Evolutionary conservation across 1,140 invertebrate genomes (phyloP), one percentile per base, ranked within the genome.

Genomic region (Acyrthosiphon pisum): DNA sequence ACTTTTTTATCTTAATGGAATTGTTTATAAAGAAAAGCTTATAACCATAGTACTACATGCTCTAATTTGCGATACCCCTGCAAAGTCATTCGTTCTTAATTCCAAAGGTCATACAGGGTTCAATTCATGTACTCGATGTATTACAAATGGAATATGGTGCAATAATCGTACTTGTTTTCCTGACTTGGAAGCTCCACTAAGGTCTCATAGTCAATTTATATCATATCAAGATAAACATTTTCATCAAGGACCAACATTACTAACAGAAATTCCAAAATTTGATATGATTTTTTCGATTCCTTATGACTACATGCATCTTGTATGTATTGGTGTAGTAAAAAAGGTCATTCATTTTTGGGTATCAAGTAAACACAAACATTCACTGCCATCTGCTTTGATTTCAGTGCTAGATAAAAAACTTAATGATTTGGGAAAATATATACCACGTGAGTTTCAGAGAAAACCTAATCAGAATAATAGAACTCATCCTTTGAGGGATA

Each of bases 111-210:
- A 86, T 46, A 86, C 84, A 44, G 41, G 41, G 37, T 26, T 26
- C 6, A 86, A 86, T 86, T 86, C 84, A 41, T 86, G 84, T 86
- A 46, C 23, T 86, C 37, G 44, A 26, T 86, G 84, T 86, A 44
- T 44, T 44, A 46, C 44, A 26, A 46, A 26, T 26, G 84, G 84
- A 44, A 46, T 86, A 46, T 86, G 41, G 84, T 86, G 18, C 18
- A 86, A 86, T 86, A 41, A 86, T 86, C 37, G 83, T 26, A 86
- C 44, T 86, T 46, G 44, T 46, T 86, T 86, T 86, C 44, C 84
- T 26, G 83, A 84, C 22, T 84, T 84, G 26, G 37, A 84, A 22
- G 0, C 83, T 84, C 20, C 20, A 84, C 26, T 41, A 44, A 37
- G 83, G 18, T 41, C 35, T 26, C 83, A 84, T 84, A 20, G 4